Conservation (phyloP, 2,113 vertebrate genomes). For the Seriola dumerili region DNA sequence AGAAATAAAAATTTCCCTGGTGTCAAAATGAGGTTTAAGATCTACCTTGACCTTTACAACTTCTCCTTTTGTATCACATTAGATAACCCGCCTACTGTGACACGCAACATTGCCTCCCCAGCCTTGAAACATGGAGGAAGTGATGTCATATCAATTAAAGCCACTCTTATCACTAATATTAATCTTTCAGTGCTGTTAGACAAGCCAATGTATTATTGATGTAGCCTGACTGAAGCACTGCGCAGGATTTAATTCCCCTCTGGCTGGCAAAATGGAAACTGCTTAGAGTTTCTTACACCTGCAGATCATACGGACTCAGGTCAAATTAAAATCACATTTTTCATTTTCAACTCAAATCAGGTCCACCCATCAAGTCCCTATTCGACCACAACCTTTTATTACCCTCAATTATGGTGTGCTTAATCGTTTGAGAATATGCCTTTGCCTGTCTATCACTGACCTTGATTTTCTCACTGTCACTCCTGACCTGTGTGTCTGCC, state of each 20-base stretch:
- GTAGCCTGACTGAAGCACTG: background rate
- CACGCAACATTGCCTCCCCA: background rate
- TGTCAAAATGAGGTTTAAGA: background rate
- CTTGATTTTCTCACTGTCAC: constrained; percentile 24
- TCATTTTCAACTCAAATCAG: constrained; percentile 48
- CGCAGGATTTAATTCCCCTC: constrained; percentile 23
- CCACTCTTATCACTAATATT: constrained; percentile 41
- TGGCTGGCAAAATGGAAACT: constrained; percentile 33
- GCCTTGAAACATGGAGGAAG: constrained; percentile 23
- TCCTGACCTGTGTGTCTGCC: constrained; percentile 17
- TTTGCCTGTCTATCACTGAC: constrained; percentile 19
- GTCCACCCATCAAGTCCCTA: constrained; percentile 26
- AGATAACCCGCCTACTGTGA: background rate
- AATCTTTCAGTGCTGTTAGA: constrained; percentile 59
- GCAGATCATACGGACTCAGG: constrained; percentile 31
- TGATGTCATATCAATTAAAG: constrained; percentile 63
- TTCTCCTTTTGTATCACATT: constrained; percentile 7
- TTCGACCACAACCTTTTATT: constrained; percentile 43
- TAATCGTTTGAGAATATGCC: constrained; percentile 37
- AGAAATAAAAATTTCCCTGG: background rate
- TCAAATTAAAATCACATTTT: constrained; percentile 58
- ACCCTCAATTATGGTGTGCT: constrained; percentile 39
- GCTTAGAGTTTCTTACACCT: constrained; percentile 40
- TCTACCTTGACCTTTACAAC: constrained; percentile 34
- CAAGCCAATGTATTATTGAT: constrained; percentile 56